Evolutionary conservation across 2,888 invertebrate genomes (phyloP), one percentile per base, ranked within the genome.

Genomic region (Lissonota sp.): DNA sequence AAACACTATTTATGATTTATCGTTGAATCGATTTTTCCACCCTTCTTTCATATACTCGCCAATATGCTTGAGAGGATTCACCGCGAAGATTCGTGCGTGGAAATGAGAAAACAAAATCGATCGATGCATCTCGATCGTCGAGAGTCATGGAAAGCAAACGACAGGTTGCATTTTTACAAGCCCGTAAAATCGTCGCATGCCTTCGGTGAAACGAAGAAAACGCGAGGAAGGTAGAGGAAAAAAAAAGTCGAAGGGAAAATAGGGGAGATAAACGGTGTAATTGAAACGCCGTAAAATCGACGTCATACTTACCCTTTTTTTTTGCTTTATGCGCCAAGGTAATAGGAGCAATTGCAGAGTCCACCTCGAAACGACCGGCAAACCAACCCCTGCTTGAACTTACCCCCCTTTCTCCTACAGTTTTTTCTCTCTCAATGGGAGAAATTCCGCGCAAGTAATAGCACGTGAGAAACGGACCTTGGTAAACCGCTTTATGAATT

Each of bases 401-500:
- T 75, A 57, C n/a, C 75, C 53, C 51, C 16, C 40, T 12, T 12
- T 64, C 37, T 51, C 67, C 6, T 0, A 40, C 53, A 6, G n/a
- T 67, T 42, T 70, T n/a, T 12, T 51, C 40, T 37, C 60, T 62
- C 70, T 60, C 53, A 53, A 69, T 70, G 51, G 71, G 75, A 70
- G 66, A 42, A 69, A 14, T 5, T 6, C 10, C 51, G 40, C 58
- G 42, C 40, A 12, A 42, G 71, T 42, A 40, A 53, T 26, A 53
- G 12, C 51, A 53, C 44, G 53, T 6, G 14, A 14, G 53, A 58
- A 8, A 26, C 14, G 46, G 10, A 4, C 10, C 12, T 79, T 62
- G 76, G 79, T 82, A 73, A 75, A 82, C 58, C 82, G 73, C 82
- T 79, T 79, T 82, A 84, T 84, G 84, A 84, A 84, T 83, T 83